A percentile compares a stretch with the other conserved stretches of the same genome.
phyloP scores from a whole-genome alignment of 1,140 invertebrate species.

The Euwallacea fornicatus region DNA sequence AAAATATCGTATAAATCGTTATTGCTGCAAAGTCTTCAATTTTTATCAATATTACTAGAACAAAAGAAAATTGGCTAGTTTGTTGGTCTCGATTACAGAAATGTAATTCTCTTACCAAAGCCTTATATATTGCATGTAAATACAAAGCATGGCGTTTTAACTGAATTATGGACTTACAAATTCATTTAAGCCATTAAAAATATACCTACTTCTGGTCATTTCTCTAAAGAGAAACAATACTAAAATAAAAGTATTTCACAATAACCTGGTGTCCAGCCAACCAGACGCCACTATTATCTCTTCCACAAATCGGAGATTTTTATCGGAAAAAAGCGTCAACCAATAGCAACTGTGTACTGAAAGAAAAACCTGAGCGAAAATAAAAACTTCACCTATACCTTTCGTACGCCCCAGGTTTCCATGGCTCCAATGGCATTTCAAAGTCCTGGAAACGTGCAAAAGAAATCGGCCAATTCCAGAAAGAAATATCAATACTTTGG shows the following conservation, averaged over 20 bases:
- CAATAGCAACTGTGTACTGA: conserved; percentile 5
- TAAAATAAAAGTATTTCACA: neutral
- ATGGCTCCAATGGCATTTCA: conserved; percentile 11
- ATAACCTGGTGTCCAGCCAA: neutral
- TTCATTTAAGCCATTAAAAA: no score
- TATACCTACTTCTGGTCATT: no score
- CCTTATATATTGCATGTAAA: no score
- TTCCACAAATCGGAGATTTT: conserved; percentile 11
- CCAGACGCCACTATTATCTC: conserved; percentile 2
- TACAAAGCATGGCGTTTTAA: no score
- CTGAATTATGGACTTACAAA: no score
- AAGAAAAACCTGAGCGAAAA: conserved; percentile 4
- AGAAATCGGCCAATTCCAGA: conserved; percentile 22
- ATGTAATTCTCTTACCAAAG: no score
- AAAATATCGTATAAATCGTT: no score
- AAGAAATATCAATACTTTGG: conserved; percentile 21
- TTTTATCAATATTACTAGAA: no score
- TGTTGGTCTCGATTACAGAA: no score
- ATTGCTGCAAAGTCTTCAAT: no score
- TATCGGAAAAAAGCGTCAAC: conserved; percentile 1
- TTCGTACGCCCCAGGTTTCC: conserved; percentile 9
- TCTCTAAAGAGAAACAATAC: no score
- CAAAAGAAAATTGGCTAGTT: no score
- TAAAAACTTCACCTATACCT: neutral
- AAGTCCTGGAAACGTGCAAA: conserved; percentile 15